These are phyloP conservation scores for Chelonia mydas DNA, from an alignment of 2,797 vertebrate genomes.

Conservation along the genomic window DNA sequence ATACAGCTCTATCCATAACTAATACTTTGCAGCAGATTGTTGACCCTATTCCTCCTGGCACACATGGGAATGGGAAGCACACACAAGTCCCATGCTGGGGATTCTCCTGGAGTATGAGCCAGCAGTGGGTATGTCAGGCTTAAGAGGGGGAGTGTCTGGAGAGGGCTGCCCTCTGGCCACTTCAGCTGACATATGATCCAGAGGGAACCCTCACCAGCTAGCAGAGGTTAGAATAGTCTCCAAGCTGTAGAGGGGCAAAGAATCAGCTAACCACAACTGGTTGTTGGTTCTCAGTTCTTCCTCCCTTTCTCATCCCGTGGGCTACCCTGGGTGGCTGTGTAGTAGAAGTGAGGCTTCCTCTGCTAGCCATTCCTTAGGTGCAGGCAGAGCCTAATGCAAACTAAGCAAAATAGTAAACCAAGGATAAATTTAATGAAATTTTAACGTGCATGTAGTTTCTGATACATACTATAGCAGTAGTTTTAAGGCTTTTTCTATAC, in stretches of 20 bases:
- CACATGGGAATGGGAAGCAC: neutral
- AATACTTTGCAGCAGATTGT: neutral
- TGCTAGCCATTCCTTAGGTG: neutral
- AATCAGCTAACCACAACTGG: neutral
- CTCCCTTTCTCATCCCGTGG: neutral
- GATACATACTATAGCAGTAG: neutral
- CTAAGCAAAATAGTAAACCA: neutral
- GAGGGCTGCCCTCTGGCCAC: neutral
- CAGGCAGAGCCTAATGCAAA: neutral
- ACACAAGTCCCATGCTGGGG: neutral
- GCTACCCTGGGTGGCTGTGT: neutral
- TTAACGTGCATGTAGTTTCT: fast-evolving
- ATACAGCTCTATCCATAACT: neutral
- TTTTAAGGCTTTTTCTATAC: neutral
- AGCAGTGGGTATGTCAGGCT: neutral
- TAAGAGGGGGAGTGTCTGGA: neutral
- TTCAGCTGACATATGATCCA: neutral
- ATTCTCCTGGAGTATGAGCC: neutral
- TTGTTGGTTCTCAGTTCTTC: neutral
- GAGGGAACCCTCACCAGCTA: neutral
- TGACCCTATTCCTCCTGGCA: neutral
- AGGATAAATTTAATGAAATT: neutral
- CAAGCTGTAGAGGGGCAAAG: neutral
- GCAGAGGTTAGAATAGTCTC: neutral
- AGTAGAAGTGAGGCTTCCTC: neutral